A percentile compares a stretch with the other conserved stretches of the same genome.
Conservation (phyloP, 2,797 vertebrate species). For the Neosilurus hyrtlii region DNA sequence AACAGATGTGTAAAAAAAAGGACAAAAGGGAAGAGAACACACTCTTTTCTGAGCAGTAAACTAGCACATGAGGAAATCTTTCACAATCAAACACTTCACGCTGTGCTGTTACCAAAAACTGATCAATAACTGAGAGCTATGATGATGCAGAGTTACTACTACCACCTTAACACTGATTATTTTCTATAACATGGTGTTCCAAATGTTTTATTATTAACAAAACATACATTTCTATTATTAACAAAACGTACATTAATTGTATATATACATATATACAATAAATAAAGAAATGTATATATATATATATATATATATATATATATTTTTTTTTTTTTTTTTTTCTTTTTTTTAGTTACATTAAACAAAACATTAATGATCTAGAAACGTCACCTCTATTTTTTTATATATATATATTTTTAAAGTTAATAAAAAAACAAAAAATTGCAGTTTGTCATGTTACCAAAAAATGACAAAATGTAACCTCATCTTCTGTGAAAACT, state of each 20-base stretch:
- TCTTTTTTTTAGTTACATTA: too few species aligned
- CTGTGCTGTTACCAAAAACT: not conserved
- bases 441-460: not conserved
- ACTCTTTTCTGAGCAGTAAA: not conserved
- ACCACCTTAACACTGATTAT: not conserved
- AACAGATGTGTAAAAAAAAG: too few species aligned
- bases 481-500: not conserved
- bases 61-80: not conserved
- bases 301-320: too few species aligned
- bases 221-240: not conserved
- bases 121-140: not conserved
- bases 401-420: too few species aligned
- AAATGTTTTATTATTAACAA: not conserved
- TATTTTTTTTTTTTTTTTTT: too few species aligned
- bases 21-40: too few species aligned
- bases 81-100: too few species aligned
- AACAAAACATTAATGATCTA: too few species aligned
- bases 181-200: not conserved
- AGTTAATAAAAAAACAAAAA: not conserved
- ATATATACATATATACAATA: too few species aligned
- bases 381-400: too few species aligned
- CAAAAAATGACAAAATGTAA: not conserved
- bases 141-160: not conserved
- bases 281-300: too few species aligned
- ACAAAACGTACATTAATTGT: too few species aligned